Evolutionary conservation across 1,140 invertebrate genomes (phyloP), one percentile per base, ranked within the genome.

Genomic region (Heterodera carotae): DNA sequence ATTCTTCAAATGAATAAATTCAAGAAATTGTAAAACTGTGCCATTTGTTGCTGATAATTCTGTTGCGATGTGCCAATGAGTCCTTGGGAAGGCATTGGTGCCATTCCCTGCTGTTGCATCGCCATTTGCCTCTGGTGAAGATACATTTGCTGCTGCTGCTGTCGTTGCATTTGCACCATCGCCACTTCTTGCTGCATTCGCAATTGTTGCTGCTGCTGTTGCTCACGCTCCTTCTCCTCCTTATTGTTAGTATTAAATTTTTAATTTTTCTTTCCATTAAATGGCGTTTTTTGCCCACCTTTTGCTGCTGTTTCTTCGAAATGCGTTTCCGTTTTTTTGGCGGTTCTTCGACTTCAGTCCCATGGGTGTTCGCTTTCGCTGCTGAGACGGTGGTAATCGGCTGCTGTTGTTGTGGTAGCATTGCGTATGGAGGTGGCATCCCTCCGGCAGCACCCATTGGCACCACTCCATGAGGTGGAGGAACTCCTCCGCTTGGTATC

Each of bases 291-390:
- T 8, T 2, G 18, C 59, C 36, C 22, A 73, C 70, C 53, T 80
- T 64, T 70, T 75, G 66, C 48, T 80, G 69, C 33, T 80, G 79
- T 48, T 80, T 80, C 53, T 80, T 80, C 18, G 79, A 62, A 8
- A 69, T 62, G 15, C 78, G 79, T 29, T 80, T 80, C 29, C 78
- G 64, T 29, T 80, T 80, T 53, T 80, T 80, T 10, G 79, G 70
- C 25, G 75, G 29, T 56, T 77, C 68, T 10, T 68, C 66, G 48
- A 36, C 56, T 27, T 73, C 71, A 25, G 76, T 18, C n/a, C 29
- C 27, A 36, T 72, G 76, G 8, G 43, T n/a, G 18, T 48, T 36
- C 25, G 67, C 60, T 48, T 75, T 33, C 39, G 60, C 60, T 62
- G 72, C 12, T 72, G 73, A 31, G 53, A 29, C 22, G 48, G 56